A percentile compares a stretch with the other conserved stretches of the same genome.
These are phyloP conservation scores for Corbicula japonica DNA, from an alignment of 2,888 invertebrate species.

Conservation along the genomic window DNA sequence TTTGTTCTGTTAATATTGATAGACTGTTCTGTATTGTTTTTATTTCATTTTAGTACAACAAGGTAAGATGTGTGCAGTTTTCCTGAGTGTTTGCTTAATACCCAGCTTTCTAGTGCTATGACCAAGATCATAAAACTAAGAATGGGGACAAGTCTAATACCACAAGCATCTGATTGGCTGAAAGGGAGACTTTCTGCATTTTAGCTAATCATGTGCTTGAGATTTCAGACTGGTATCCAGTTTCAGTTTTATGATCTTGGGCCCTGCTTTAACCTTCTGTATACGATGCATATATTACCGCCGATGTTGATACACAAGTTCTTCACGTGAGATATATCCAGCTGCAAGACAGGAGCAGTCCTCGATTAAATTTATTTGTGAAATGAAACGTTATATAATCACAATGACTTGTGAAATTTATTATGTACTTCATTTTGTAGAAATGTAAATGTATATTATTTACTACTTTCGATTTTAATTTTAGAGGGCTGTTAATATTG, in stretches of 20 bases:
- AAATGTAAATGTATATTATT: background rate
- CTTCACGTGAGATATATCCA: no score
- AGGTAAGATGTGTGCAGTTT: background rate
- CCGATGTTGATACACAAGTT: no score
- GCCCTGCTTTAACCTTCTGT: no score
- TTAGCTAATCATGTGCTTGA: background rate
- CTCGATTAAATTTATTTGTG: no score
- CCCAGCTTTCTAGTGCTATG: background rate
- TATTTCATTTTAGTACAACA: background rate
- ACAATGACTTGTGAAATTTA: background rate
- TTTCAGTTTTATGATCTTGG: no score
- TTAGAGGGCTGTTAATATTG: no score
- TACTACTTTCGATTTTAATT: no score
- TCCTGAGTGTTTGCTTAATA: background rate
- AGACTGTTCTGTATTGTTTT: background rate
- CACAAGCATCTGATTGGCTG: background rate
- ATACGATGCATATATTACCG: no score
- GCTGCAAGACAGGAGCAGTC: no score
- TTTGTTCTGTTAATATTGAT: background rate
- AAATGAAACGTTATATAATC: background rate
- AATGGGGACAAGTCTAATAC: background rate
- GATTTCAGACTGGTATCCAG: no score
- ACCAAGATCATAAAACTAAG: background rate
- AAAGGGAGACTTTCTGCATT: background rate
- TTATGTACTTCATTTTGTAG: background rate